These are phyloP conservation scores for Myopa tessellatipennis DNA, from an alignment of 2,888 invertebrate species.

Conservation along the genomic window DNA sequence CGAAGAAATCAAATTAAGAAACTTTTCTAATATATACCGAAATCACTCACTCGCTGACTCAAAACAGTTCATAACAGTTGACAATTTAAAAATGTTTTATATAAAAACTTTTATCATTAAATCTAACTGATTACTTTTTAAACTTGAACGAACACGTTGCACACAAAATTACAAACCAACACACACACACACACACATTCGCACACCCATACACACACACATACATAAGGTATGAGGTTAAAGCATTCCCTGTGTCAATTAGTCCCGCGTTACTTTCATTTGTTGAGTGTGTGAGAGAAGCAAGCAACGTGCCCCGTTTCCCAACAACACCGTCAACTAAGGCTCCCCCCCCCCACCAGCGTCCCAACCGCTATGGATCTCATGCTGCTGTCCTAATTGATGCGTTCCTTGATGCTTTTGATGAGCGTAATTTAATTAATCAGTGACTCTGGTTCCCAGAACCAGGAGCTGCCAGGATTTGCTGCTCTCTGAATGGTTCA, in stretches of 20 bases:
- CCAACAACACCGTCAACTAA: too few species aligned
- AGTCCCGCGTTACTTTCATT: neutral
- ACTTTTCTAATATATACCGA: conserved; percentile 9
- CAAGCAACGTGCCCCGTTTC: too few species aligned
- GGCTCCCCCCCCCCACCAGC: too few species aligned
- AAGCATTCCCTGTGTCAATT: neutral
- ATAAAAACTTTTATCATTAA: conserved; percentile 34
- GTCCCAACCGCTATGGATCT: too few species aligned
- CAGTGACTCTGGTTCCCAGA: too few species aligned
- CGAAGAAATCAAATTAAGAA: neutral
- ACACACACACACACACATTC: neutral
- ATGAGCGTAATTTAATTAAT: too few species aligned
- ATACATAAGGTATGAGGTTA: neutral
- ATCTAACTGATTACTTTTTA: conserved; percentile 22
- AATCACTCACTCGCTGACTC: neutral
- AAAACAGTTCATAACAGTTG: neutral
- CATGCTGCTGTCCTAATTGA: too few species aligned
- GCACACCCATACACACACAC: neutral
- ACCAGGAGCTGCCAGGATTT: too few species aligned
- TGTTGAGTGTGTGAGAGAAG: too few species aligned
- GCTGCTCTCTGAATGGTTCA: too few species aligned
- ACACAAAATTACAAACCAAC: neutral
- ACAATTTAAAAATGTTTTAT: conserved; percentile 14
- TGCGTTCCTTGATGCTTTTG: too few species aligned
- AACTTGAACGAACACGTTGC: neutral